Base-by-base conservation (phyloP, 2,888 invertebrate genomes). In the Pinctada fucata region DNA sequence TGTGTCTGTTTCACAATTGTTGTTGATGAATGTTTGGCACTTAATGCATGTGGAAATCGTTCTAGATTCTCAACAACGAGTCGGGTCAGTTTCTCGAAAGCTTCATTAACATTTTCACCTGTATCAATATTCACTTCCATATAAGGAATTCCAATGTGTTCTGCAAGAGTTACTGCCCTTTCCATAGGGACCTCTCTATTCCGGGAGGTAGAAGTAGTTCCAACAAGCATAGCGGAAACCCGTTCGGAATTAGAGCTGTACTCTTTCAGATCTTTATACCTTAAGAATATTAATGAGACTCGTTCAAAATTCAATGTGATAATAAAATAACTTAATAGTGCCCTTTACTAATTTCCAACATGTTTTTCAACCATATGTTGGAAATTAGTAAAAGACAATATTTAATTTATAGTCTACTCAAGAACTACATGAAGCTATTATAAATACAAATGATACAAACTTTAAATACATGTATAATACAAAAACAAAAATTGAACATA, bases 91-190 rank as follows among this genome's bases (percentile, higher is more conserved):
- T 82, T 81, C 77, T 88, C 86, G 77, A 88, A 88, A 49, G 84
- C 85, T 71, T 84, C 82, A 49, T 79, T 82, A 48, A 88, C 84
- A 69, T 85, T 85, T 13, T 81, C 81, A 16, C 82, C 81, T 69
- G 85, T 80, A 49, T 86, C 86, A 2, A 85, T 78, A 76, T 82
- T 82, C 6, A 87, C 84, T 79, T 89, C 89, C 83, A 86, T 86
- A 64, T 89, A 89, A 0, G 84, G 82, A 5, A 89, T 48, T 72
- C 85, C 86, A 8, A 86, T 72, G 68, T 82, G 84, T 67, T 86
- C 86, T 5, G 89, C 89, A 47, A 77, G 82, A 48, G 82, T 84
- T 76, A 81, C 81, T n/a, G 88, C 88, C 68, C 85, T 83, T 58
- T 86, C 88, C 51, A 63, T 73, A n/a, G 82, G 63, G 5, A 88